These are phyloP conservation scores for Scaeva pyrastri DNA, from an alignment of 2,888 invertebrate species.

Conservation along the genomic window DNA sequence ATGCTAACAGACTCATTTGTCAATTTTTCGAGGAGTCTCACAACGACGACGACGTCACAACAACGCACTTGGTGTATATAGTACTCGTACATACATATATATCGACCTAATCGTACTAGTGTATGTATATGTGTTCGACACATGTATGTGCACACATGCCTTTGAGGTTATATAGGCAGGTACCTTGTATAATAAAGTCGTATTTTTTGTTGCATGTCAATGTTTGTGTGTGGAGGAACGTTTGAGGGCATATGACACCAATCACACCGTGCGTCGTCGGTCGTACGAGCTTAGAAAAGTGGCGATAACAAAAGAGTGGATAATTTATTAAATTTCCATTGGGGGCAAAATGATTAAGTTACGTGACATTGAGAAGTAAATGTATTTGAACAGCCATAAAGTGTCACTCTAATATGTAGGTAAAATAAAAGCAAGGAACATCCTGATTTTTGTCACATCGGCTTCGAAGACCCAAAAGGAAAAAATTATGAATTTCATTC, in stretches of 20 bases:
- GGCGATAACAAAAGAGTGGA: constrained; percentile 29
- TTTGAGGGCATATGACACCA: constrained; percentile 39
- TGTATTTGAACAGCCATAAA: constrained; percentile 22
- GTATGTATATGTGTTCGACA: background rate
- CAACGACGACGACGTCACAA: background rate
- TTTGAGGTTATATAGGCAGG: constrained; percentile 6
- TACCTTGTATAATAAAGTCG: constrained; percentile 21
- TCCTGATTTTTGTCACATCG: constrained; percentile 35
- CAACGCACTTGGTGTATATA: constrained; percentile 32
- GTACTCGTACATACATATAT: background rate
- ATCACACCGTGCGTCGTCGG: constrained; percentile 1
- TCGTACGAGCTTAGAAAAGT: constrained; percentile 33
- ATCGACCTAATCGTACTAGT: background rate
- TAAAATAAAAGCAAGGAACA: background rate
- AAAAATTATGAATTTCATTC: background rate
- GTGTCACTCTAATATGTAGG: constrained; percentile 23
- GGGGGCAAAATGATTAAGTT: constrained; percentile 70
- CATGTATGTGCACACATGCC: constrained; percentile 20
- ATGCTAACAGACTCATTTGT: constrained; percentile 58
- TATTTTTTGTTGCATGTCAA: constrained; percentile 63
- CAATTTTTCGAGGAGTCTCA: constrained; percentile 31
- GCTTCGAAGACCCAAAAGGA: background rate
- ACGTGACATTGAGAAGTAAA: constrained; percentile 64
- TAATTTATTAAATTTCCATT: constrained; percentile 71
- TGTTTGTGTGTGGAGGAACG: too few relatives aligned